Conservation (phyloP, 2,113 vertebrate species). For the Craseonycteris thonglongyai region DNA sequence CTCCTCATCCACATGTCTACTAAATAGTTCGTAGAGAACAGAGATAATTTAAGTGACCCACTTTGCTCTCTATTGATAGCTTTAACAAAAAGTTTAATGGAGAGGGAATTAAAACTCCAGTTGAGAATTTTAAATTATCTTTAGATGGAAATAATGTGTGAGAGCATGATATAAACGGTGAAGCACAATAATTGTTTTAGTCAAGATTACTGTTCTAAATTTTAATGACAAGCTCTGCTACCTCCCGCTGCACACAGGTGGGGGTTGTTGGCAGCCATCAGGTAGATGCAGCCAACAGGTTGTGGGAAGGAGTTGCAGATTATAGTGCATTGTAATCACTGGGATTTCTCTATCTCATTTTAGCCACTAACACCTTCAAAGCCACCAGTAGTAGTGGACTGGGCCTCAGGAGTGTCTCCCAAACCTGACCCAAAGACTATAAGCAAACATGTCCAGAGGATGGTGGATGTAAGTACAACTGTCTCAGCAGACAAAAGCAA, state of each 20-base stretch:
- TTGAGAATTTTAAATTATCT: neutral
- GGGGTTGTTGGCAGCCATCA: neutral
- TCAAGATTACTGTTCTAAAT: neutral
- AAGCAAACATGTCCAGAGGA: slow-evolving; percentile 95
- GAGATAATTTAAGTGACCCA: neutral
- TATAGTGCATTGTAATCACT: neutral
- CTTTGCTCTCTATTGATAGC: neutral
- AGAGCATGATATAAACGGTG: neutral
- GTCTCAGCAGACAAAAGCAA: neutral
- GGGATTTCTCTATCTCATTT: slow-evolving; percentile 53
- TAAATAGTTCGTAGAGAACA: neutral
- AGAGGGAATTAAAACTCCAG: neutral
- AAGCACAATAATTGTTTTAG: neutral
- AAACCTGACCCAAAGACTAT: slow-evolving; percentile 96
- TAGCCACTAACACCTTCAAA: slow-evolving; percentile 93
- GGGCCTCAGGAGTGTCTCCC: slow-evolving; percentile 92
- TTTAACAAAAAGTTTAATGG: neutral
- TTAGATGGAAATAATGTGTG: neutral
- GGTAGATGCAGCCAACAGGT: neutral
- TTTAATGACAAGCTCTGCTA: neutral
- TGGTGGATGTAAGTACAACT: slow-evolving; percentile 92
- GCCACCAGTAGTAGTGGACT: slow-evolving; percentile 92
- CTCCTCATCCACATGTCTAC: neutral
- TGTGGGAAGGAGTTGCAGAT: neutral
- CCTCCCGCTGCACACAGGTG: neutral